Conservation (phyloP, 2,797 vertebrate genomes). For the Amniataba percoides region DNA sequence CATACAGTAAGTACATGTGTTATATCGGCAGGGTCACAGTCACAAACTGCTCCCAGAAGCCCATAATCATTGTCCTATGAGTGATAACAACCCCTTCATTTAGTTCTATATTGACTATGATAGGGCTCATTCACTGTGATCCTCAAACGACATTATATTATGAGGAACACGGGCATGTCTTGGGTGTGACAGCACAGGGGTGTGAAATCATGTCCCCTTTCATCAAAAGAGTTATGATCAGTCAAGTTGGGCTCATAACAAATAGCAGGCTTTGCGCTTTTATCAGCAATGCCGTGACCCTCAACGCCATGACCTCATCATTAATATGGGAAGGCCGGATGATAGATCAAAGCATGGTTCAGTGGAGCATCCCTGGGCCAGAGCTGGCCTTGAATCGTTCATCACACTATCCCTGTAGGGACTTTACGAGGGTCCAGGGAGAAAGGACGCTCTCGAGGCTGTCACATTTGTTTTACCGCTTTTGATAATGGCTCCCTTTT, state of each 20-base stretch:
- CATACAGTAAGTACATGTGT: constrained; percentile 46
- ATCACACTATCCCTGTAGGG: constrained; percentile 78
- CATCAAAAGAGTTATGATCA: constrained; percentile 84
- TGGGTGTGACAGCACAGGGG: constrained; percentile 66
- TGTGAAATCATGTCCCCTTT: constrained; percentile 80
- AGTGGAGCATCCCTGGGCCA: constrained; percentile 82
- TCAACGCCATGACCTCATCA: constrained; percentile 86
- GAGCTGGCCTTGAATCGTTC: constrained; percentile 84
- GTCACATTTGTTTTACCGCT: constrained; percentile 83
- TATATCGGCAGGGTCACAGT: constrained; percentile 24
- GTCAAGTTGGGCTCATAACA: constrained; percentile 81
- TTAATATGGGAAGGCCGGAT: constrained; percentile 85
- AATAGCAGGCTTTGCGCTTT: constrained; percentile 85
- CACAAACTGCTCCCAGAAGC: constrained; percentile 47
- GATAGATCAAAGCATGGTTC: constrained; percentile 86
- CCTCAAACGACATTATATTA: constrained; percentile 74
- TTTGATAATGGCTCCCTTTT: constrained; percentile 76
- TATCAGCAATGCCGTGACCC: constrained; percentile 85
- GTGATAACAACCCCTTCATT: constrained; percentile 76
- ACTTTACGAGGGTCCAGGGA: constrained; percentile 72
- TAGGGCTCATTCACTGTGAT: constrained; percentile 70
- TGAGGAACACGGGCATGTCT: constrained; percentile 69
- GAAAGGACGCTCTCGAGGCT: constrained; percentile 75
- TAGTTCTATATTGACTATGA: constrained; percentile 67
- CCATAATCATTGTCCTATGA: constrained; percentile 58